Evolutionary conservation across 2,797 vertebrate genomes (phyloP), one percentile per base, ranked within the genome.

Genomic region (Ciconia nigra): DNA sequence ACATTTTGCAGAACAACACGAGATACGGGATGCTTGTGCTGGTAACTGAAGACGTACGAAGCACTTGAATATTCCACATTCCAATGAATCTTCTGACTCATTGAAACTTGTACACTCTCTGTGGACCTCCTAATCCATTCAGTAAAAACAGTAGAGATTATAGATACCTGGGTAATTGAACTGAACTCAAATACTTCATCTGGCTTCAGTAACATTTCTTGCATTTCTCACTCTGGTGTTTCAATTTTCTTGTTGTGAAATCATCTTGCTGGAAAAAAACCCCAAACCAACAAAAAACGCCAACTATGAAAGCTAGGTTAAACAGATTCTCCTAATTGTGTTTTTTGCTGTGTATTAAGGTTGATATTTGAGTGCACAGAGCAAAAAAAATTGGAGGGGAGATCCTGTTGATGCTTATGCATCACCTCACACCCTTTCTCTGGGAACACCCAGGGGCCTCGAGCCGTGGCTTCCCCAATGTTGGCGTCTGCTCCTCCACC

Each of bases 1-100:
- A n/a, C 4, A 66, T 79, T 93, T 90, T 77, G 20, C 61, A 76
- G 42, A 92, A 55, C 25, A 66, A 29, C 3, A 2, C 4, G 22
- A 78, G 39, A 67, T 78, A 81, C 1, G 18, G 83, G 35, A 55
- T n/a, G 22, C 31, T 95, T 90, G 41, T 72, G 54, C 57, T 54
- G 20, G 35, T 90, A 94, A 90, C 79, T 31, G 44, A 90, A 94
- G 70, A 91, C 4, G 25, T n/a, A 47, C 6, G 6, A 66, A 89
- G 42, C 59, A 52, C 31, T 84, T 90, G 57, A 84, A 76, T 79
- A 88, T 63, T 90, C 25, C 54, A 88, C n/a, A n/a, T n/a, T n/a
- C n/a, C n/a, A n/a, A n/a, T n/a, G n/a, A n/a, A 90, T 59, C 39
- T 94, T 88, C 62, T 94, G 73, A 86, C 58, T 91, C 91, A 83